Base-by-base conservation (phyloP, 2,888 invertebrate species). In the Stictocephala bisonia region DNA sequence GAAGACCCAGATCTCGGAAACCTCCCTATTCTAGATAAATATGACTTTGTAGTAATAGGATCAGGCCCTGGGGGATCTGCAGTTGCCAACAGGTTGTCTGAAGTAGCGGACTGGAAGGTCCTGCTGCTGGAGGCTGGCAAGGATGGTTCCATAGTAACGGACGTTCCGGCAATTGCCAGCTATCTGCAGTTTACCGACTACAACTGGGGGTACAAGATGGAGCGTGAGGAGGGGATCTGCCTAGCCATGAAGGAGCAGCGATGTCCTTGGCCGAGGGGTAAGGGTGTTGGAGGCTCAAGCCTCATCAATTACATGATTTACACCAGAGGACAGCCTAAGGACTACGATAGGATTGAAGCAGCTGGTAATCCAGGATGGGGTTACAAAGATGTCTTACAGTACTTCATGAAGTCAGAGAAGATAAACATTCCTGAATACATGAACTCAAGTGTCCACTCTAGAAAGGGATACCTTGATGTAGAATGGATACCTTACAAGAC, bases 51-150 rank as follows among this genome's bases (percentile, higher is more conserved):
- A 15, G 75, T 79, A 6, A 73, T 92, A 0, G 92, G 92, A 0
- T 90, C 90, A 0, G 92, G 93, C 0, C 88, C 91, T 0, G 89
- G 90, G 0, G 93, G 93, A 0, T 88, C 91, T 0, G 90, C 89
- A 0, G 80, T 93, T 9, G 92, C 93, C 0, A 88, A 91, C 78
- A 86, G 93, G 1, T 84, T 93, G 0, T 87, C 90, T 0, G 91
- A 92, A 83, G 88, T 86, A 69, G 81, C 83, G 2, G 81, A 88
- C 40, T 87, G 87, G 87, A 88, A 85, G 68, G 87, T 92, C 0
- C 83, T 92, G 2, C 82, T 92, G 0, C 80, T 92, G 15, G 92
- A 92, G 82, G 90, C 90, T 0, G 90, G 90, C 0, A 84, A 84
- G 58, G 83, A 85, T 26, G 87, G 88, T 68, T 85, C 84, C 4